phyloP scores from a whole-genome alignment of 2,888 invertebrate species.

The Eupithecia subumbrata region DNA sequence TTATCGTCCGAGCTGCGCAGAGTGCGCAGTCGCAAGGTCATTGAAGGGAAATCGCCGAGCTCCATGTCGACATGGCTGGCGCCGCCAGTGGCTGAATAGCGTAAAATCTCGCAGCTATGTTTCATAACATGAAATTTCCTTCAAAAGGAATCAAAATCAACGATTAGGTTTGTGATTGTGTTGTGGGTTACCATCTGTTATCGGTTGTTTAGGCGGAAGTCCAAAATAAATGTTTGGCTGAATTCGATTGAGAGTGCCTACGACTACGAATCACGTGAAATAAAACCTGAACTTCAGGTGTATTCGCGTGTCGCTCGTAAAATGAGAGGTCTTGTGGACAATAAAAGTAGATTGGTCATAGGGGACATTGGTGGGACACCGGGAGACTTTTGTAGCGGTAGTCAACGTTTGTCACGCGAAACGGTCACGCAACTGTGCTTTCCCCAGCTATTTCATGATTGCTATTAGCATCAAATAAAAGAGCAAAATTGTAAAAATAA shows the following conservation, averaged over 20 bases:
- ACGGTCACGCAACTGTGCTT: constrained; percentile 71
- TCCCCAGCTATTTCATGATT: constrained; percentile 55
- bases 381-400: constrained; percentile 57
- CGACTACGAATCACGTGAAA: constrained; percentile 19
- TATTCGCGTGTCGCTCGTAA: constrained; percentile 46
- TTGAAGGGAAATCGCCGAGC: constrained; percentile 78
- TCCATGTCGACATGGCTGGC: constrained; percentile 70
- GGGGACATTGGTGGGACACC: constrained; percentile 66
- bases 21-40: constrained; percentile 74
- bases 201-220: constrained; percentile 29
- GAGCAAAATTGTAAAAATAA: not conserved
- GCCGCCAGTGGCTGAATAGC: constrained; percentile 49
- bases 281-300: constrained; percentile 25
- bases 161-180: constrained; percentile 10
- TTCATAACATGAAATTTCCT: constrained; percentile 67
- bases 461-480: constrained; percentile 9
- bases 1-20: constrained; percentile 63
- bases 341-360: constrained; percentile 59
- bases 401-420: constrained; percentile 69
- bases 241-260: constrained; percentile 14
- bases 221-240: constrained; percentile 22
- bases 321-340: constrained; percentile 47
- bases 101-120: constrained; percentile 71
- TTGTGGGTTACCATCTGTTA: constrained; percentile 23
- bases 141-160: constrained; percentile 51